Base-by-base conservation (phyloP, 1,140 invertebrate genomes). In the Steinernema khuongi region DNA sequence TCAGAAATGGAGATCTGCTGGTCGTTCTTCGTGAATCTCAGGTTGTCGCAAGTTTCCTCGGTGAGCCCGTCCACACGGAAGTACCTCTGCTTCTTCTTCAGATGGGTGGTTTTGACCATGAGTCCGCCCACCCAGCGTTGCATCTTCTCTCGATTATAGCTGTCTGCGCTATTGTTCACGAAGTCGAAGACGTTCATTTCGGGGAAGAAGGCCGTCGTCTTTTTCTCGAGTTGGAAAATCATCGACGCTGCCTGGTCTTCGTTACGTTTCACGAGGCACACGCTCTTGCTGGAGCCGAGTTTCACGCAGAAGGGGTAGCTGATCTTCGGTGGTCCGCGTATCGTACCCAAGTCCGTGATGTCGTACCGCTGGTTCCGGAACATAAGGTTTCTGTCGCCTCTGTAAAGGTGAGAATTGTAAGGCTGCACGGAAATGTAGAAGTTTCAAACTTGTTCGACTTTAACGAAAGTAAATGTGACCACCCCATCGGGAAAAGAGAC, bases 161-260 rank as follows among this genome's bases (percentile, higher is more conserved):
- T 26, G 28, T 31, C 0, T 29, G 19, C 22, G 50, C 50, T 14
- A 7, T 60, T 14, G 26, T 60, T 26, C 7, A 60, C 50, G 31
- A 73, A 74, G 11, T 74, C 29, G 0, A 74, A 0, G 1, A 74
- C 26, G 19, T 17, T 7, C 29, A 29, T 32, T 29, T 31, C 72
- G 67, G 28, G 29, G 33, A 74, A 74, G 70, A 74, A 74, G 11
- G 72, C 71, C 70, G 72, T 75, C 18, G 41, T 73, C 71, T 74
- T 74, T 31, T 69, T 69, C 74, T 74, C 72, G 19, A 74, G 28
- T 31, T 74, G 72, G 2, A 74, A 17, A 18, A 75, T 29, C 68
- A 0, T 11, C 1, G 0, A 1, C 4, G 1, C 14, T 30, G 11
- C 18, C 43, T 28, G n/a, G 31, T 75, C 30, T 18, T 29, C 18